Percentiles rank a stretch among this genome's conserved stretches.
phyloP scores from a whole-genome alignment of 1,140 invertebrate genomes.

The Micrasema minimum region DNA sequence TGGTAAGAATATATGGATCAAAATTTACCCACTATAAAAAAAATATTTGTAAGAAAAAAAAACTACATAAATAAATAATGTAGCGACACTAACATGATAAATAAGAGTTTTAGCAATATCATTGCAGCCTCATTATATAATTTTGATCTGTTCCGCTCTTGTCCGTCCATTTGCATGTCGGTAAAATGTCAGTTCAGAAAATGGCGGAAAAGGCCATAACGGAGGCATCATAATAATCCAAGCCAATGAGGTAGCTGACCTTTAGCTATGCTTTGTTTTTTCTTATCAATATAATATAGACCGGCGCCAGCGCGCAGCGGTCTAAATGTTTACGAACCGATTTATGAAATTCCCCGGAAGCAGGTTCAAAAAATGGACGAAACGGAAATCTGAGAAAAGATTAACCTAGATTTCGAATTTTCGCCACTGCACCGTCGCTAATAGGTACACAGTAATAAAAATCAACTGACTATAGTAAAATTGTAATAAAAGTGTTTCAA shows the following conservation, averaged over 20 bases:
- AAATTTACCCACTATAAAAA: no score
- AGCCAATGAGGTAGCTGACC: conserved; percentile 44
- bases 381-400: conserved; percentile 7
- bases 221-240: conserved; percentile 26
- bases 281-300: conserved; percentile 52
- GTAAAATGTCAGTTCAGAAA: conserved; percentile 44
- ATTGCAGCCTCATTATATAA: no score
- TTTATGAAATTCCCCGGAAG: conserved; percentile 37
- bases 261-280: conserved; percentile 52
- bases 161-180: conserved; percentile 20
- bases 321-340: conserved; percentile 51
- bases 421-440: no score
- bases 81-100: no score
- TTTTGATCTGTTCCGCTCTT: neutral
- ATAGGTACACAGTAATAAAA: no score
- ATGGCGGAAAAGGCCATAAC: conserved; percentile 40
- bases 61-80: no score
- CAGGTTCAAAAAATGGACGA: conserved; percentile 8
- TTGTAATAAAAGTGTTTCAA: no score
- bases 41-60: no score
- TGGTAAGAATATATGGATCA: no score
- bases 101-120: no score
- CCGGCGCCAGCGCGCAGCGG: conserved; percentile 48
- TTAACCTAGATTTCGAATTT: conserved; percentile 16
- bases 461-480: no score